Evolutionary conservation across 2,888 invertebrate genomes (phyloP).

Genomic region (Ctenicera cuprea): DNA sequence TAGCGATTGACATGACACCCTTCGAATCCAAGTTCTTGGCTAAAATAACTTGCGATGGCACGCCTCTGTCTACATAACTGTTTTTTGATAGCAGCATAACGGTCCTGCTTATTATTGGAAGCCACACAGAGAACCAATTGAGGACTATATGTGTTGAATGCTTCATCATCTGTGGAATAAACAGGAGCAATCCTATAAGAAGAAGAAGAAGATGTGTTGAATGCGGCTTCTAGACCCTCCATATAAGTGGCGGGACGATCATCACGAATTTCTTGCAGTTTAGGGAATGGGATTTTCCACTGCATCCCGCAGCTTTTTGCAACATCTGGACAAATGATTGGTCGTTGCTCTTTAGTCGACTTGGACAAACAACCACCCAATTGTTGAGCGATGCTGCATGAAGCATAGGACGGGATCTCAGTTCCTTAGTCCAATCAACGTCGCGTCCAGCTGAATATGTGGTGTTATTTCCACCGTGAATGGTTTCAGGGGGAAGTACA

Average conservation of each 20-base stretch:
- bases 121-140: constrained; percentile 81
- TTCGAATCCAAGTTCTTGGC: constrained; percentile 78
- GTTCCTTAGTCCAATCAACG: constrained; percentile 87
- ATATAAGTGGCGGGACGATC: constrained; percentile 79
- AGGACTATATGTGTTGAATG: constrained; percentile 77
- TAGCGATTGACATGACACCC: constrained; percentile 86
- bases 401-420: constrained; percentile 75
- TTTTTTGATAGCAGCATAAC: constrained; percentile 92
- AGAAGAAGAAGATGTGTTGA: too few species aligned
- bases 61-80: constrained; percentile 85
- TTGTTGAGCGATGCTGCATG: constrained; percentile 67
- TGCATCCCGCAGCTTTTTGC: constrained; percentile 72
- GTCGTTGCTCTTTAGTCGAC: constrained; percentile 63
- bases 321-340: constrained; percentile 72
- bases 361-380: constrained; percentile 75
- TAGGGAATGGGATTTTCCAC: constrained; percentile 73
- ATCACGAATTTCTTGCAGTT: constrained; percentile 72
- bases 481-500: constrained; percentile 78
- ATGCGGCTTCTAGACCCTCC: constrained; percentile 77
- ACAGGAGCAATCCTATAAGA: too few species aligned
- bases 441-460: constrained; percentile 72
- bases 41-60: constrained; percentile 80
- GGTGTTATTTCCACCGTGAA: constrained; percentile 71
- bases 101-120: constrained; percentile 81
- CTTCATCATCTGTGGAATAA: too few species aligned